Conservation (phyloP, 2,113 vertebrate genomes). For the Mobula birostris region DNA sequence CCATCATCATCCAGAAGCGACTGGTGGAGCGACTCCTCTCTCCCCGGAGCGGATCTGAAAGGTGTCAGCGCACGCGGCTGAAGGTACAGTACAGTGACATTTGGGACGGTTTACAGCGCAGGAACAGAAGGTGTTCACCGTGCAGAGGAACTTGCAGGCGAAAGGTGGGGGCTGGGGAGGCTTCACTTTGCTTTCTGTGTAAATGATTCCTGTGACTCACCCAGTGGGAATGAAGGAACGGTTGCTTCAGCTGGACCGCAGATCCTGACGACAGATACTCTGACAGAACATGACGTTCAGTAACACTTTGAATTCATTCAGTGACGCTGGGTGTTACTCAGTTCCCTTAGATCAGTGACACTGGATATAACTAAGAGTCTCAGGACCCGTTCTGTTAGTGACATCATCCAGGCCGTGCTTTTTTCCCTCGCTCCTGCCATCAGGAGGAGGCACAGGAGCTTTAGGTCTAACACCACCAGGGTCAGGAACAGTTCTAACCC, state of each 20-base stretch:
- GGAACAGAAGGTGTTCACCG: neutral
- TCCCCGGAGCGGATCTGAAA: conserved; percentile 72
- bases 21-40: conserved; percentile 87
- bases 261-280: neutral
- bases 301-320: neutral
- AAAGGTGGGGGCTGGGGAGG: neutral
- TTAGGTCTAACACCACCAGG: no score
- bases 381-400: neutral
- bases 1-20: conserved; percentile 86
- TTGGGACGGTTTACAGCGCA: neutral
- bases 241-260: neutral
- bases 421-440: no score
- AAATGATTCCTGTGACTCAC: neutral
- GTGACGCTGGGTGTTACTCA: neutral
- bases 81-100: conserved; percentile 73
- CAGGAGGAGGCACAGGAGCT: no score
- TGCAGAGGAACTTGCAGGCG: conserved; percentile 20
- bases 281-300: neutral
- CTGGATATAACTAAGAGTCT: neutral
- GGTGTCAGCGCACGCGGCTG: conserved; percentile 66
- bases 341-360: neutral
- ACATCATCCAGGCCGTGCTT: neutral
- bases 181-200: neutral
- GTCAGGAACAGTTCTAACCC: no score
- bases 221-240: no score